Base-by-base conservation (phyloP, 2,797 vertebrate genomes). In the Coracias cyanogaster region DNA sequence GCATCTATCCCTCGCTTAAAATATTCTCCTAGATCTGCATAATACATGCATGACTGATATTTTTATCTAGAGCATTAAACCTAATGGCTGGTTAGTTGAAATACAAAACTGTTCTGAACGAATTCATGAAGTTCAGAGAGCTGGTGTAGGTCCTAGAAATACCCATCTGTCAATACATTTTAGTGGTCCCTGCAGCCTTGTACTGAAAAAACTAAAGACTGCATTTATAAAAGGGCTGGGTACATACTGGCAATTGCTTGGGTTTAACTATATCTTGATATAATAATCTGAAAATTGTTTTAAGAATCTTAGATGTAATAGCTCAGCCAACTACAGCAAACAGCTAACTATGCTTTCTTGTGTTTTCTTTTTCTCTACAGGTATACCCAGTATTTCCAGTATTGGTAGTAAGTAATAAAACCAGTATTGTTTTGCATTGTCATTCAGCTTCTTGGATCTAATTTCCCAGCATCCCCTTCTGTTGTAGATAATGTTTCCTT, bases 321-420 rank as follows among this genome's bases (percentile, higher is more conserved):
- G 87, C 62, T 90, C 24, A 29, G 65, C 28, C 46, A 43, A 31
- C 26, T 69, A 31, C n/a, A 79, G 78, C 74, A 94, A 89, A 74
- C 11, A 64, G n/a, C 96, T 98, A 98, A 98, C 94, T 31, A 9
- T 71, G 78, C 39, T 82, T 81, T 87, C 86, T 97, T 98, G 15
- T 97, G 93, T 97, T 96, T 95, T 95, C 48, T 98, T 70, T 97
- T 41, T 97, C 98, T 93, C 97, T 98, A 39, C 98, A 99, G 99
- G 99, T 98, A 98, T 99, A 94, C 99, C 99, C 97, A 99, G 99
- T 98, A 99, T 98, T 98, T 98, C 99, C 98, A 99, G 99, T 98
- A 99, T 99, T 97, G 99, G 99, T 98, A 99, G 99, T 99, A 99
- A 99, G 99, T 99, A 99, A 98, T 97, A 93, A 95, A 92, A 94